Base-by-base conservation (phyloP, 2,888 invertebrate species). In the Orgyia antiqua region DNA sequence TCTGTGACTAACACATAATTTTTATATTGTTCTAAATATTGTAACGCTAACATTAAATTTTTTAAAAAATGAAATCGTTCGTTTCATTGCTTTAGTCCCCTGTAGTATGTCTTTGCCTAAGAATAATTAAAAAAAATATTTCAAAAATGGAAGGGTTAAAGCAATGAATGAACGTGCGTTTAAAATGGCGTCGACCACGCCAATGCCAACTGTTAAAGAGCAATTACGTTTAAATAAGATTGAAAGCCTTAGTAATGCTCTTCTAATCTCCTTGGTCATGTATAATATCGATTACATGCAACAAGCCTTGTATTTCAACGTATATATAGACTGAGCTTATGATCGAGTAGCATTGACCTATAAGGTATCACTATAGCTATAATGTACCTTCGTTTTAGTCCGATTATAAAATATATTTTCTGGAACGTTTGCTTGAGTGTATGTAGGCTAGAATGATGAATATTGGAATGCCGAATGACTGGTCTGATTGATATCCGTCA, bases 11-110 rank as follows among this genome's bases (percentile, higher is more conserved):
- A n/a, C n/a, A n/a, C n/a, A n/a, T n/a, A n/a, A n/a, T n/a, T n/a
- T n/a, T n/a, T n/a, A n/a, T n/a, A n/a, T n/a, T n/a, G n/a, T n/a
- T n/a, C n/a, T n/a, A n/a, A n/a, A n/a, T n/a, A n/a, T n/a, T n/a
- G n/a, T n/a, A n/a, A n/a, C n/a, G n/a, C n/a, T n/a, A n/a, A n/a
- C 43, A 74, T 73, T 75, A 77, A 77, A 77, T 30, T 54, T 66
- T 60, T 6, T 52, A 24, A 47, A 68, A 72, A 59, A 41, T 36
- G 41, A 50, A 48, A 37, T 25, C 48, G 36, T 49, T 76, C 47
- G 83, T 84, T 84, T 84, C 84, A 84, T 84, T 84, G 84, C 83
- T 84, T 83, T 83, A 75, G 72, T 75, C 78, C 79, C 63, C 67
- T 77, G 51, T 53, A 25, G 35, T 32, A 32, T 32, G 13, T 10